Percentiles rank a stretch among this genome's conserved stretches.
phyloP scores from a whole-genome alignment of 2,888 invertebrate species.

The Ernsta delagoae region DNA sequence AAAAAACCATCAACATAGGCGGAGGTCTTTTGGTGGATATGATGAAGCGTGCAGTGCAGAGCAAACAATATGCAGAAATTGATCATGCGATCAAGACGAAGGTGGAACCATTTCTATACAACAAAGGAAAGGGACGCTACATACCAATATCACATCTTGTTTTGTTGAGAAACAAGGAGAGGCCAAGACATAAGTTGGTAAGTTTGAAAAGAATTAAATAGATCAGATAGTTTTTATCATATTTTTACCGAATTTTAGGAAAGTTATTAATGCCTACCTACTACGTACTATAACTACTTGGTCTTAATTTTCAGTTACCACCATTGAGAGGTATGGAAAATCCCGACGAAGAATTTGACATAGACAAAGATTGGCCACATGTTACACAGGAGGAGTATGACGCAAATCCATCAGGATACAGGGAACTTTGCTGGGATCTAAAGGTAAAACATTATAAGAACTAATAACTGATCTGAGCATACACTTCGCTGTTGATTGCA shows the following conservation, averaged over 20 bases:
- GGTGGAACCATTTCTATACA: slow-evolving; percentile 96
- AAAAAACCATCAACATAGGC: slow-evolving; percentile 76
- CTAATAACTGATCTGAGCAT: too few relatives aligned
- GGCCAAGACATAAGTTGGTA: slow-evolving; percentile 91
- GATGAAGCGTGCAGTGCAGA: slow-evolving; percentile 96
- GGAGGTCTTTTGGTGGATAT: slow-evolving; percentile 96
- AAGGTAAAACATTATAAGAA: slow-evolving; percentile 67
- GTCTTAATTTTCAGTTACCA: slow-evolving; percentile 83
- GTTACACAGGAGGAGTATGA: slow-evolving; percentile 86
- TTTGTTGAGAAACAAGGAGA: slow-evolving; percentile 93
- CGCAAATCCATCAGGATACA: slow-evolving; percentile 89
- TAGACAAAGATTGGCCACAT: slow-evolving; percentile 90
- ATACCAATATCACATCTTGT: slow-evolving; percentile 96
- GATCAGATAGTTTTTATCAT: too few relatives aligned
- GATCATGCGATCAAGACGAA: slow-evolving; percentile 96
- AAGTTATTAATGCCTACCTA: too few relatives aligned
- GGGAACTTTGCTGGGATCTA: slow-evolving; percentile 96
- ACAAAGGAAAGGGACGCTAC: slow-evolving; percentile 95
- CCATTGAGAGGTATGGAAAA: slow-evolving; percentile 89
- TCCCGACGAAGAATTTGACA: slow-evolving; percentile 92
- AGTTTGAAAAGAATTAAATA: background rate
- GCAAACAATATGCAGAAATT: slow-evolving; percentile 95
- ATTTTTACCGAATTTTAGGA: too few relatives aligned
- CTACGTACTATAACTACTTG: background rate
- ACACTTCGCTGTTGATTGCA: too few relatives aligned